These are phyloP conservation scores for Labeo catla DNA, from an alignment of 2,113 vertebrate genomes.

Conservation along the genomic window DNA sequence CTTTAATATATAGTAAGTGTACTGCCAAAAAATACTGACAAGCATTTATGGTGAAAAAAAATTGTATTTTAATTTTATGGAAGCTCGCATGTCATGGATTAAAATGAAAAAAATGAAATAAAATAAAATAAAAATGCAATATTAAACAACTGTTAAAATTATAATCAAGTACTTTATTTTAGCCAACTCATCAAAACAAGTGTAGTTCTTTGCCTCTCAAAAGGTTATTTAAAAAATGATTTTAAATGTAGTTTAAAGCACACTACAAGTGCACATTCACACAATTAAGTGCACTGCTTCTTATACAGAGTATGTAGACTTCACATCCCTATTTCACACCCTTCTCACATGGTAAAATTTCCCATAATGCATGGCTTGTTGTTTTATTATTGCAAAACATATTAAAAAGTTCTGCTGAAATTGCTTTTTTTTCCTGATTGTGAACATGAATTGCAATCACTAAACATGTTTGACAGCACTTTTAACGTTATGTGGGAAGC, in stretches of 20 bases:
- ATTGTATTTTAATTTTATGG: no score
- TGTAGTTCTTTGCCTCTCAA: no score
- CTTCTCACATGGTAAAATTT: not conserved
- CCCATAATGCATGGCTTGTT: not conserved
- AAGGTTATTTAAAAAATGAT: no score
- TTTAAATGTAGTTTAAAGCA: no score
- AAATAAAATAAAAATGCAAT: no score
- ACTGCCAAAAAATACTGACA: not conserved
- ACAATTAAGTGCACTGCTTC: not conserved
- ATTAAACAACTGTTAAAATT: no score
- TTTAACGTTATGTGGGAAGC: conserved; percentile 15
- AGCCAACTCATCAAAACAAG: no score
- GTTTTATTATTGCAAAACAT: conserved; percentile 17
- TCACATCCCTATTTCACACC: not conserved
- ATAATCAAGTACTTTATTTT: no score
- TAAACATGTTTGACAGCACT: conserved; percentile 22
- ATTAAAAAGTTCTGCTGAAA: conserved; percentile 42
- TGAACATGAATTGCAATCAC: conserved; percentile 24
- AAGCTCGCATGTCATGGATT: no score
- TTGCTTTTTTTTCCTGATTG: not conserved
- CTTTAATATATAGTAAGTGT: not conserved
- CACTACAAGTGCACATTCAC: not conserved
- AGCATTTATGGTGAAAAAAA: not conserved
- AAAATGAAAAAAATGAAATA: no score
- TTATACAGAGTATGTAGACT: not conserved